Evolutionary conservation across 2,113 vertebrate genomes (phyloP).

Genomic region (Chionomys nivalis): DNA sequence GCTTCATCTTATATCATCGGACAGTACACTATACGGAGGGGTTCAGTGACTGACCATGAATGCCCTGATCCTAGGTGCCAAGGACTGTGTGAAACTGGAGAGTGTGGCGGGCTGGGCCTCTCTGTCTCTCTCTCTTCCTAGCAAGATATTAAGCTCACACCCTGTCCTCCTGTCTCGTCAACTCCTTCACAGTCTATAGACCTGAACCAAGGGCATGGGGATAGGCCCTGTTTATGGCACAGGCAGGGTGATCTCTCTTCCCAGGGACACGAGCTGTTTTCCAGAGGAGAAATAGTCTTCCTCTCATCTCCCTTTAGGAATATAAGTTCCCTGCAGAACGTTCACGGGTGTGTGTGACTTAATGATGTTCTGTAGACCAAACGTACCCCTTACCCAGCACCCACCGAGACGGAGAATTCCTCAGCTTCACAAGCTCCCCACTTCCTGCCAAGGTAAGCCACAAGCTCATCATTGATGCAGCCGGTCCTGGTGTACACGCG

Average conservation of each 20-base stretch:
- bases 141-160: not conserved
- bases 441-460: not conserved
- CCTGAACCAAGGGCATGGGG: accelerated
- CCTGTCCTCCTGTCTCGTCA: not conserved
- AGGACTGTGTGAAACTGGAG: not conserved
- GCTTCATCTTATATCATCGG: accelerated
- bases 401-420: accelerated
- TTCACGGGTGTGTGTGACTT: accelerated
- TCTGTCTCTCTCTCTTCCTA: no score
- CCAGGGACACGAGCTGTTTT: not conserved
- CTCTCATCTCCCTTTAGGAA: not conserved
- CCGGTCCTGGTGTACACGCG: accelerated
- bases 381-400: not conserved
- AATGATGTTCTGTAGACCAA: accelerated
- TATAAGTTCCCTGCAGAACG: accelerated
- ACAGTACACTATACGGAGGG: accelerated
- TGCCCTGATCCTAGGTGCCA: not conserved
- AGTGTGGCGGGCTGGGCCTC: accelerated
- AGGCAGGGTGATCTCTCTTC: not conserved
- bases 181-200: accelerated
- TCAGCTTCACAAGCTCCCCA: accelerated
- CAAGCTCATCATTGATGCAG: accelerated
- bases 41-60: not conserved
- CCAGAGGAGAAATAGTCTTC: accelerated
- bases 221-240: accelerated